A percentile compares a stretch with the other conserved stretches of the same genome.
Evolutionary conservation across 2,113 vertebrate genomes (phyloP).

Genomic region (Speoplatyrhinus poulsoni): DNA sequence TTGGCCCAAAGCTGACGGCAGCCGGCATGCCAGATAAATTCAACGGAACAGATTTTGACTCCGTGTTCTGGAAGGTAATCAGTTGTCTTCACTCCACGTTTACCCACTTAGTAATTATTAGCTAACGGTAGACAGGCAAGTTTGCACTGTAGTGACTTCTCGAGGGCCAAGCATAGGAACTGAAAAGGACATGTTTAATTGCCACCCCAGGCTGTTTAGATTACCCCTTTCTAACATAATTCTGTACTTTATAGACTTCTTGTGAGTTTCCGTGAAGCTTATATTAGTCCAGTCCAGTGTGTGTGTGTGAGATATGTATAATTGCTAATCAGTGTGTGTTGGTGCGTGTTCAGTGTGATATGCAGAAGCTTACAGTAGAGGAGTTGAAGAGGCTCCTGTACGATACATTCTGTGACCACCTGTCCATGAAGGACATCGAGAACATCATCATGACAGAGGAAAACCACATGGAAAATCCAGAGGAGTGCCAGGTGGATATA

Average conservation of each 20-base stretch:
- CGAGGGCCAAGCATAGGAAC: background rate
- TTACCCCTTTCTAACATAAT: background rate
- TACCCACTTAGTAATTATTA: constrained; percentile 43
- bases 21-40: constrained; percentile 94
- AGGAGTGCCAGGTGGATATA: constrained; percentile 92
- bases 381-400: constrained; percentile 96
- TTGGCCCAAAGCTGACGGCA: constrained; percentile 94
- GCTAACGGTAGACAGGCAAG: background rate
- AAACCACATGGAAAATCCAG: constrained; percentile 92
- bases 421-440: constrained; percentile 99
- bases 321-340: background rate
- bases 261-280: background rate
- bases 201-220: too few relatives aligned
- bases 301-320: constrained; percentile 3
- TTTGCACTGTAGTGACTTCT: background rate
- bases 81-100: constrained; percentile 32
- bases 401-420: constrained; percentile 97
- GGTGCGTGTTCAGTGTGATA: constrained; percentile 85
- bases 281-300: background rate
- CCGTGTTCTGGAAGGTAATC: constrained; percentile 97
- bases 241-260: background rate
- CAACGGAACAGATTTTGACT: constrained; percentile 93
- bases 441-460: constrained; percentile 99
- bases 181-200: background rate
- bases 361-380: constrained; percentile 97